Base-by-base conservation (phyloP, 2,888 invertebrate species). In the Frankliniella fusca region DNA sequence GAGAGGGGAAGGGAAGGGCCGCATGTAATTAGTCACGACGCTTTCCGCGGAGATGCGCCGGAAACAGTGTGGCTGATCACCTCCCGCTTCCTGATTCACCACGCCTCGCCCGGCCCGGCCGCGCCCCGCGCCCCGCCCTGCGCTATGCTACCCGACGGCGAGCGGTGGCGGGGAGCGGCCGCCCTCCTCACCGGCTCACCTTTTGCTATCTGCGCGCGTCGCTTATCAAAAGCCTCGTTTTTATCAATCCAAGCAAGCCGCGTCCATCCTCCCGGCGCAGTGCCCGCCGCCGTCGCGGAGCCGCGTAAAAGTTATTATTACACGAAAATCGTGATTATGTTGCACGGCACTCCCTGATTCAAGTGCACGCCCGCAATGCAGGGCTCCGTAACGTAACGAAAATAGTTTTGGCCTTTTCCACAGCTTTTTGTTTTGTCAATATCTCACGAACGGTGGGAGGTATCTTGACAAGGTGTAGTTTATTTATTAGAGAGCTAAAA, bases 1-100 rank as follows among this genome's bases (percentile, higher is more conserved):
- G 54, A 9, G 54, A 54, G 54, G 18, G 83, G 61, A 86, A 85
- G 18, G 15, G 54, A 12, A 8, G 54, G 18, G 54, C 15, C 10
- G 1, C 54, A 2, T 18, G 54, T 18, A 38, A 38, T 18, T 54
- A 11, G 11, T 54, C 54, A 18, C 54, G 54, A 18, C 54, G 18
- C 54, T 54, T 11, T 18, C 18, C 15, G 54, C 18, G 11, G 54
- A 18, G 54, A 15, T n/a, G 3, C 11, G 27, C 27, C 11, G 12
- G 27, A 23, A 8, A 23, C 70, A 23, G 23, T 9, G 27, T 23
- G 9, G 27, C 2, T 76, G 8, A 76, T 23, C 27, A 27, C 20
- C 23, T 70, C 70, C 15, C 54, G 54, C 54, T 54, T 54, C 18
- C 54, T 18, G 27, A 54, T 5, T 15, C 54, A 20, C 54, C 54